Base-by-base conservation (phyloP, 2,797 vertebrate species). In the Tokudaia tokunoshimensis region DNA sequence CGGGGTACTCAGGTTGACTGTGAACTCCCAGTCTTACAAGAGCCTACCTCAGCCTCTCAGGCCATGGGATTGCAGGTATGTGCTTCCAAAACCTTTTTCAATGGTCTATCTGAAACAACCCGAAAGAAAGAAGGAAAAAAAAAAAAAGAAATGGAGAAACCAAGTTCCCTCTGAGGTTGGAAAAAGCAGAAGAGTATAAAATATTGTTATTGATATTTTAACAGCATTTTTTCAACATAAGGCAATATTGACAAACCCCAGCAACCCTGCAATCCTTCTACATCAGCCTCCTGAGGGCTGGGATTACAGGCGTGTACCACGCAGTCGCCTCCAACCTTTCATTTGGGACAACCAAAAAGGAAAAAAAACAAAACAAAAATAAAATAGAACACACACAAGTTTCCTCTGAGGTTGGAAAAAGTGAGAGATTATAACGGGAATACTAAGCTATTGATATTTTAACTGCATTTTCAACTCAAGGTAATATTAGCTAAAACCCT, bases 351-450 rank as follows among this genome's bases (percentile, higher is more conserved):
- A 34, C 72, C 41, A 50, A 63, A 78, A 78, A 47, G 41, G 3
- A 59, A 59, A 59, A 31, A 20, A 88, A 72, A 20, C 17, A 72
- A 37, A 70, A 70, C 41, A 76, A 76, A 78, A 76, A 41, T 26
- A 2, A 55, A 55, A 52, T 52, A 17, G 11, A 74, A 72, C 20
- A 80, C 11, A 80, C 17, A 55, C 26, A 75, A 89, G 86, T 63
- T 89, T 29, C 29, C 37, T 89, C 31, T 76, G 72, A 89, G 87
- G 87, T 89, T 78, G 74, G 87, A 89, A 89, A 89, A 89, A 89
- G 31, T 78, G 87, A 89, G 74, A 61, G 20, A 61, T 63, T 78
- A 61, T 78, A 61, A 57, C 24, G 47, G 47, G 50, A 14, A 86
- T 52, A 86, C 67, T 57, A n/a, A 47, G 74, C 22, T 89, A 63